These are phyloP conservation scores for Thomomys bottae DNA, from an alignment of 2,113 vertebrate species.

Conservation along the genomic window DNA sequence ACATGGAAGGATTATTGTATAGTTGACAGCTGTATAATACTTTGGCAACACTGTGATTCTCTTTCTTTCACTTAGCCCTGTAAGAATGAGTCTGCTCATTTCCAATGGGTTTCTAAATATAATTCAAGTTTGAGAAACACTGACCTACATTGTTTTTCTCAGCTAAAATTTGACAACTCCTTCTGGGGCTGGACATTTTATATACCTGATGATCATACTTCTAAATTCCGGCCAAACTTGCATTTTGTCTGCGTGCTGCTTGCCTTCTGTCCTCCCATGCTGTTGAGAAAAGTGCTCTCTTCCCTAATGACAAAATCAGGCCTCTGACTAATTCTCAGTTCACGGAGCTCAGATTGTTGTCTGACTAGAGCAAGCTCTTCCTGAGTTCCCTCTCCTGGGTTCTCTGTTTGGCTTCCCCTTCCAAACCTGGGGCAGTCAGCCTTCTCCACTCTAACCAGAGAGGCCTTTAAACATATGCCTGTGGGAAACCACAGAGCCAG, in stretches of 20 bases:
- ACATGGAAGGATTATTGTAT: neutral
- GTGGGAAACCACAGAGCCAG: neutral
- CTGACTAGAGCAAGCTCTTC: neutral
- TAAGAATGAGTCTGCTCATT: neutral
- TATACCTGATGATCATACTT: too few relatives aligned
- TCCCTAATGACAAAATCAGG: neutral
- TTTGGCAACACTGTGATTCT: neutral
- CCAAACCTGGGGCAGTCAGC: neutral
- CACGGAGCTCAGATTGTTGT: neutral
- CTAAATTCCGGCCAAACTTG: neutral
- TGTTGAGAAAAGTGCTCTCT: neutral
- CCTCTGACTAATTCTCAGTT: neutral
- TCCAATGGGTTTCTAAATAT: neutral
- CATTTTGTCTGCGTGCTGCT: neutral
- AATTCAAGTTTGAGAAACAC: neutral
- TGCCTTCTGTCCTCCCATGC: neutral
- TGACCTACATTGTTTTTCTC: neutral
- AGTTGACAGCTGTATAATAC: neutral
- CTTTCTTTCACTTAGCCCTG: neutral
- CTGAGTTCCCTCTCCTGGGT: neutral
- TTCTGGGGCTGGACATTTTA: neutral
- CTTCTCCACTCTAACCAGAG: neutral
- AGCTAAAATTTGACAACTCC: neutral
- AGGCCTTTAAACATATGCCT: neutral
- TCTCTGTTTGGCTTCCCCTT: neutral